Percentiles rank a stretch among this genome's conserved stretches.
Conservation (phyloP, 2,888 invertebrate species). For the Nasonovia ribisnigri region DNA sequence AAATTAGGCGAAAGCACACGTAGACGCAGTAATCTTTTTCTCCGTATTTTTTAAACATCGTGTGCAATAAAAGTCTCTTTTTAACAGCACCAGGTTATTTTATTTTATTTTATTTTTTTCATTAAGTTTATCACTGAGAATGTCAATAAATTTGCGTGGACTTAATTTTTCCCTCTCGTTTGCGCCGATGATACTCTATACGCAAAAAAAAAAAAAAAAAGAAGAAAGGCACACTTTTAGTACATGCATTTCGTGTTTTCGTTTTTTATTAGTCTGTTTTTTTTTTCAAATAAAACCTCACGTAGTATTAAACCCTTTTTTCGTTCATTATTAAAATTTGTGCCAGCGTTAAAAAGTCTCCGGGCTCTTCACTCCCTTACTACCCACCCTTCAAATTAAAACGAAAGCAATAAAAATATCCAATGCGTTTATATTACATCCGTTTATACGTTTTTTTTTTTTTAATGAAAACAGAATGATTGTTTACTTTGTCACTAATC, state of each 20-base stretch:
- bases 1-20: slow-evolving; percentile 64
- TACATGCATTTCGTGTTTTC: slow-evolving; percentile 59
- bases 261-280: slow-evolving; percentile 63
- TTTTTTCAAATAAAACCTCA: slow-evolving; percentile 59
- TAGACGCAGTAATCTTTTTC: slow-evolving; percentile 51
- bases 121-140: slow-evolving; percentile 64
- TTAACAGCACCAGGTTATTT: slow-evolving; percentile 38
- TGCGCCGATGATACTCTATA: slow-evolving; percentile 34
- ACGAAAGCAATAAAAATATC: slow-evolving; percentile 63
- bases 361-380: slow-evolving; percentile 39
- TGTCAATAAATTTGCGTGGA: slow-evolving; percentile 62
- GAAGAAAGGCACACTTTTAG: slow-evolving; percentile 51
- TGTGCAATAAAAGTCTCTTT: slow-evolving; percentile 61
- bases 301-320: slow-evolving; percentile 64
- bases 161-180: slow-evolving; percentile 63
- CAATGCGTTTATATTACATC: slow-evolving; percentile 59
- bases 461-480: slow-evolving; percentile 43
- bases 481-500: slow-evolving; percentile 30
- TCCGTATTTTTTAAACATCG: slow-evolving; percentile 57
- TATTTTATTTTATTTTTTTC: slow-evolving; percentile 40
- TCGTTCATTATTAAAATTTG: slow-evolving; percentile 65
- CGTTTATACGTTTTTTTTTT: slow-evolving; percentile 41
- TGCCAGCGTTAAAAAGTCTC: slow-evolving; percentile 60
- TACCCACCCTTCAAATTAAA: slow-evolving; percentile 58
- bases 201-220: not conserved